Base-by-base conservation (phyloP, 2,797 vertebrate species). In the Phataginus tricuspis region DNA sequence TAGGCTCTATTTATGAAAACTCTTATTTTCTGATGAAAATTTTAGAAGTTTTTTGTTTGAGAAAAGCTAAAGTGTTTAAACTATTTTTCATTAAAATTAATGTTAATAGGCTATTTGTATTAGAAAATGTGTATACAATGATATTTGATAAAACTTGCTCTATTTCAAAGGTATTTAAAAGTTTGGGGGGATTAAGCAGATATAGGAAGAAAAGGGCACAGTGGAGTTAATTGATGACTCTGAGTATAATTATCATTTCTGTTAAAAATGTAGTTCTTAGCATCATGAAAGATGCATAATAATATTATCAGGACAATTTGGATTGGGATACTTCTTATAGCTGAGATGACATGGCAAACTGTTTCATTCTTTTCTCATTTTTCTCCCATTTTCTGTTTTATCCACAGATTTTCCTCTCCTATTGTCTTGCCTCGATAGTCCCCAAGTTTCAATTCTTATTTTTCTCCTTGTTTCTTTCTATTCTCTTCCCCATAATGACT, bases 101-200 rank as follows among this genome's bases (percentile, higher is more conserved):
- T 53, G 2, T 83, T 80, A 3, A 25, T 0, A 57, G 31, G 16
- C 9, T 86, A 37, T 53, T 21, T 72, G 31, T 74, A 74, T 71
- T 92, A 80, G 9, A 37, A 72, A 69, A 7, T 12, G 13, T 25
- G 4, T 53, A 80, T 61, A 37, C 66, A 90, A 68, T 53, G 1
- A 7, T 71, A 39, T 63, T 72, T 78, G 66, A 29, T 84, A 29
- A 87, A 71, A 53, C 29, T 27, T 86, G 51, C 2, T 84, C 29
- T 75, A 57, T 91, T 85, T 80, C 13, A 85, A 95, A 90, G 2
- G 0, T 42, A 68, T 59, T 78, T 95, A 59, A 71, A 92, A 63
- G 92, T 75, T 18, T 64, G 57, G 75, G 25, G 1, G 69, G 23
- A 79, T 39, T 69, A 25, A 45, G 18, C 16, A 84, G 12, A 59